Evolutionary conservation across 2,888 invertebrate species (phyloP).

Genomic region (Sympetrum striolatum): DNA sequence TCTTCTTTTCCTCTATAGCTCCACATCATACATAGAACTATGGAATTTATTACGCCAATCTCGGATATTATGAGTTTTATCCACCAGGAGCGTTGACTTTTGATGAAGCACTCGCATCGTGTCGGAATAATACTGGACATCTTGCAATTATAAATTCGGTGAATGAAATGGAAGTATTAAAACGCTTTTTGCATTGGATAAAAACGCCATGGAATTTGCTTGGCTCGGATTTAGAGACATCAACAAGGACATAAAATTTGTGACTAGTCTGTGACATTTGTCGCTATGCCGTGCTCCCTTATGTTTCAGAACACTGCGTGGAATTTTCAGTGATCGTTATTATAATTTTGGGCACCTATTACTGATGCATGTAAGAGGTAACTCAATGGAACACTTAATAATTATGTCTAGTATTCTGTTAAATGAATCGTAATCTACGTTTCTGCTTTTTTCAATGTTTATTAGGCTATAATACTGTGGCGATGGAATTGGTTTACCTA

Average conservation of each 20-base stretch:
- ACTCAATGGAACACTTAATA: no score
- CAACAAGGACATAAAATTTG: background rate
- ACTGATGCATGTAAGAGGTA: no score
- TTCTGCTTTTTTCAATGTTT: no score
- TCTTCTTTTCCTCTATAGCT: background rate
- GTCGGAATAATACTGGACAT: slow-evolving; percentile 45
- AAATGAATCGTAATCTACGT: no score
- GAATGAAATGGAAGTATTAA: background rate
- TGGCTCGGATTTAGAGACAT: background rate
- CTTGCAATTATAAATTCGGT: slow-evolving; percentile 49
- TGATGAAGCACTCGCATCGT: background rate
- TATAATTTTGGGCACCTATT: no score
- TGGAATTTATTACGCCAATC: background rate
- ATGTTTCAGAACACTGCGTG: no score
- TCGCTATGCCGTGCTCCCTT: no score
- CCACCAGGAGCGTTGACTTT: background rate
- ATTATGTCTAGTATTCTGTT: no score
- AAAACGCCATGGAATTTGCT: background rate
- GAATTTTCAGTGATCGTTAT: no score
- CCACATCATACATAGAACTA: background rate
- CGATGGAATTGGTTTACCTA: no score
- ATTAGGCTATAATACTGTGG: no score
- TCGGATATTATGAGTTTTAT: background rate
- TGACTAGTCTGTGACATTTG: no score
- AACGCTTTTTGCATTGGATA: background rate